phyloP scores from a whole-genome alignment of 2,888 invertebrate genomes.

The Operophtera brumata region DNA sequence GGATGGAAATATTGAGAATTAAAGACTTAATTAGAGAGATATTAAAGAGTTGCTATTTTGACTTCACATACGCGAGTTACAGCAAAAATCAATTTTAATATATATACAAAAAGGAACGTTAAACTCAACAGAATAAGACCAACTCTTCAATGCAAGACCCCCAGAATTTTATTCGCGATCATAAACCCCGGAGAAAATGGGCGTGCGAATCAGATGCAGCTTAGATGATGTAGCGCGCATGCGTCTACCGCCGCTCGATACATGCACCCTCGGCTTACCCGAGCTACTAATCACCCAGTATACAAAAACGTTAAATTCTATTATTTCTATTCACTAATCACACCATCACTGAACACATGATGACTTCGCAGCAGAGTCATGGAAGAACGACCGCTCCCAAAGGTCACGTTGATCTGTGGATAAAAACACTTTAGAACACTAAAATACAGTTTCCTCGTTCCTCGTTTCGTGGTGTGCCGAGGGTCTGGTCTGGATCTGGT shows the following conservation, averaged over 20 bases:
- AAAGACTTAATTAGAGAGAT: neutral
- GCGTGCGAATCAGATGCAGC: constrained; percentile 61
- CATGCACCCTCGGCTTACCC: constrained; percentile 65
- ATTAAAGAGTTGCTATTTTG: constrained; percentile 5
- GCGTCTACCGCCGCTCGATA: constrained; percentile 73
- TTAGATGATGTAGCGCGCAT: constrained; percentile 72
- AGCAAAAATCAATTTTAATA: constrained; percentile 14
- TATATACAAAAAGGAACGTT: constrained; percentile 8
- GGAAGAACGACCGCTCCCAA: constrained; percentile 16
- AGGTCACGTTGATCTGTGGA: constrained; percentile 23
- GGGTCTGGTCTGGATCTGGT: constrained; percentile 24
- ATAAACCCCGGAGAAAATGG: constrained; percentile 67
- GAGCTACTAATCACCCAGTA: constrained; percentile 52
- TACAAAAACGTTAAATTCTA: constrained; percentile 7
- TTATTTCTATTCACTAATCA: constrained; percentile 18
- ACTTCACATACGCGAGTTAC: constrained; percentile 1
- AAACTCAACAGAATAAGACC: constrained; percentile 16
- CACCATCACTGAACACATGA: constrained; percentile 16
- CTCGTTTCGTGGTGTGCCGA: constrained; percentile 10
- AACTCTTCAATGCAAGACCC: constrained; percentile 21
- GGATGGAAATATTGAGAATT: neutral
- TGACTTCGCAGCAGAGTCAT: neutral
- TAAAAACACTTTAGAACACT: constrained; percentile 22
- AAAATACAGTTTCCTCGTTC: constrained; percentile 7
- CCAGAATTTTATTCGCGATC: constrained; percentile 43